These are phyloP conservation scores for Pteropus alecto DNA, from an alignment of 2,113 vertebrate species.

Conservation along the genomic window DNA sequence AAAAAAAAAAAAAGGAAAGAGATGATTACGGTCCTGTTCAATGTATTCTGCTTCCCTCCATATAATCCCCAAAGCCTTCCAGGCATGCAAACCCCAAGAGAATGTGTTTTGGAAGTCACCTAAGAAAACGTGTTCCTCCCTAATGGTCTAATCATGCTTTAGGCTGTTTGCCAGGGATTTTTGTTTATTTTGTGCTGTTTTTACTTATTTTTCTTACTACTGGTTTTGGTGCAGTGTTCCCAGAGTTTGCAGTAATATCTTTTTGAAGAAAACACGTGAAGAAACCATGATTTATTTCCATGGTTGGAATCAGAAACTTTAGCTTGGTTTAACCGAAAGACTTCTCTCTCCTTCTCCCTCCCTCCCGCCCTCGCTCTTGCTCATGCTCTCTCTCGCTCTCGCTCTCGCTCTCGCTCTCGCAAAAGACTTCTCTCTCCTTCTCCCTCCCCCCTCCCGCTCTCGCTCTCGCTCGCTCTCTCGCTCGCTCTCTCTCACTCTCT, in stretches of 20 bases:
- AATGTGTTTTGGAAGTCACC: not conserved
- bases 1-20: not conserved
- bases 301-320: not conserved
- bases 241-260: not conserved
- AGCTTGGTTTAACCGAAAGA: not conserved
- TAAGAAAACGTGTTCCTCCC: not conserved
- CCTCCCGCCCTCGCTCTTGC: too few species aligned
- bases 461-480: too few species aligned
- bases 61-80: not conserved
- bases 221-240: not conserved
- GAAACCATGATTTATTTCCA: not conserved
- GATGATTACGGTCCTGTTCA: conserved; percentile 6
- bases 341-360: not conserved
- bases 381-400: too few species aligned
- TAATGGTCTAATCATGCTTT: not conserved
- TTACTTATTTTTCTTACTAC: not conserved
- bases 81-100: not conserved
- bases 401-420: too few species aligned
- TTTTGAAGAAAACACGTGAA: not conserved
- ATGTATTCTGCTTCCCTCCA: not conserved
- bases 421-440: too few species aligned
- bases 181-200: not conserved
- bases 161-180: not conserved
- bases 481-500: too few species aligned
- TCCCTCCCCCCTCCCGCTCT: too few species aligned